Percentiles rank a stretch among this genome's conserved stretches.
These are phyloP conservation scores for Apodemus sylvaticus DNA, from an alignment of 2,113 vertebrate species.

Conservation along the genomic window DNA sequence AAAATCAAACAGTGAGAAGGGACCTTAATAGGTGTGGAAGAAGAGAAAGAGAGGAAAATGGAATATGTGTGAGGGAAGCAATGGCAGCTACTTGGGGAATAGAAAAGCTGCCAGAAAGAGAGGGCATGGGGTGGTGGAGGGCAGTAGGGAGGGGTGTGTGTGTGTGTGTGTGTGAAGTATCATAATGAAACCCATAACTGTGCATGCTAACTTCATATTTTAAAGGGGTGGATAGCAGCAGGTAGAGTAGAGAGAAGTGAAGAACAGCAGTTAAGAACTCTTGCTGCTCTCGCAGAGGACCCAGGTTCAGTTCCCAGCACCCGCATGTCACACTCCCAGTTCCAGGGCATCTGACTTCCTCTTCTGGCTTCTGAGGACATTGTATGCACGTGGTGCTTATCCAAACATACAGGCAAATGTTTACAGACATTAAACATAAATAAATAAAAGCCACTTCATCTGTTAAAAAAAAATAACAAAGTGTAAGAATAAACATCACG, in stretches of 20 bases:
- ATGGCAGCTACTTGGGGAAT: background rate
- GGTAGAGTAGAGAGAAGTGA: background rate
- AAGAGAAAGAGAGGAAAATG: background rate
- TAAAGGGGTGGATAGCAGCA: background rate
- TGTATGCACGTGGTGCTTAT: background rate
- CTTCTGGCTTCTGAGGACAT: background rate
- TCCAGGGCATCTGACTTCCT: background rate
- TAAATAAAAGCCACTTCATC: background rate
- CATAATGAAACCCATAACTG: background rate
- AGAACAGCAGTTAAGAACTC: background rate
- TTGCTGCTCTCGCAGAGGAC: background rate
- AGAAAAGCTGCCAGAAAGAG: background rate
- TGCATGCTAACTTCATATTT: background rate
- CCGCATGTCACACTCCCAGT: background rate
- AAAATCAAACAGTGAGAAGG: too few relatives aligned
- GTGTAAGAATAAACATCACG: background rate
- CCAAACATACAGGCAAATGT: background rate
- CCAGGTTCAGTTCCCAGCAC: background rate
- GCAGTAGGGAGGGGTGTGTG: too few relatives aligned
- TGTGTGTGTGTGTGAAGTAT: background rate
- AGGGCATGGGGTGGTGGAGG: background rate
- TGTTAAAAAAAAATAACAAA: background rate
- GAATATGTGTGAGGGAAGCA: background rate
- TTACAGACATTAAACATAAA: background rate
- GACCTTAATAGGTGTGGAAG: background rate